Base-by-base conservation (phyloP, 2,888 invertebrate genomes). In the Phalangium opilio region DNA sequence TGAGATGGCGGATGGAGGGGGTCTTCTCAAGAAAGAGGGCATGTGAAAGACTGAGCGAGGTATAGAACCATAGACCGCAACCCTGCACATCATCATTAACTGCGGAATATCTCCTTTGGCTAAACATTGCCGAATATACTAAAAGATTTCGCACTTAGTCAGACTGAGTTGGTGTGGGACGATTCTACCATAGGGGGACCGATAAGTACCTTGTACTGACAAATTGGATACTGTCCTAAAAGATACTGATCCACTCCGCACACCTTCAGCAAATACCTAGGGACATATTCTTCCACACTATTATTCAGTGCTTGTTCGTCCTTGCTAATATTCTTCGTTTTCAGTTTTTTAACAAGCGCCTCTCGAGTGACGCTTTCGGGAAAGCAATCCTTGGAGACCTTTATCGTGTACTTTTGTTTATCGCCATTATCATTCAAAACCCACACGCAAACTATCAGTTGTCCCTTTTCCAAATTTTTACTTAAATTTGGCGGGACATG, bases 91-190 rank as follows among this genome's bases (percentile, higher is more conserved):
- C 41, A 73, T 58, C 65, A 70, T 68, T 44, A 73, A 57, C 54
- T 71, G 67, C 11, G 72, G 71, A 18, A 67, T 64, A 41, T 60
- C 60, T 18, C 64, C 63, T 49, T 63, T 62, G 2, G 64, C 61
- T 44, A 71, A 62, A 55, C 68, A 68, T 34, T 68, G 64, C 18
- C 69, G 60, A 20, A 73, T 66, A 57, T 70, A 70, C 72, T 72
- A 61, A 20, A 60, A 59, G 43, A 20, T 14, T 40, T 21, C n/a
- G n/a, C n/a, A n/a, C n/a, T n/a, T 14, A 48, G 38, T 36, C n/a
- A 15, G 1, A 17, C 12, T 2, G n/a, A 15, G 2, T 2, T 36
- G 14, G 1, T 36, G n/a, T 2, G 8, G 14, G 12, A 36, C 12
- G 17, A 36, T 45, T 7, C 49, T 10, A 47, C n/a, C 14, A 34